A percentile compares a stretch with the other conserved stretches of the same genome.
Evolutionary conservation across 2,797 vertebrate genomes (phyloP).

Genomic region (Manis crassicaudata): DNA sequence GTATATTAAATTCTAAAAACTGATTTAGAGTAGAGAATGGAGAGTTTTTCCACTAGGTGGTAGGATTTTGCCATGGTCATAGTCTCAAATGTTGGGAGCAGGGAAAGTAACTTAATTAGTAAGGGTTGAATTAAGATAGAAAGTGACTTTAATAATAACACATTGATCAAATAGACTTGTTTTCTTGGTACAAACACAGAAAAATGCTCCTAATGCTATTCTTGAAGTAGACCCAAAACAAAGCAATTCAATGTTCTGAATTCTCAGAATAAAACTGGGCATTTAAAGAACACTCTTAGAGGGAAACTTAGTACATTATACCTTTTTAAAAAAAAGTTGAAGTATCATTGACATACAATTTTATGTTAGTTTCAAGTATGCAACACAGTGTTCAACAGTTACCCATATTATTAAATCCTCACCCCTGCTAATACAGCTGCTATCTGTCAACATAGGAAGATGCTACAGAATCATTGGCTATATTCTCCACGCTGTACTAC

Average conservation of each 20-base stretch:
- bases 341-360: no score
- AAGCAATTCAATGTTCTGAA: not conserved
- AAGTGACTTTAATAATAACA: slow-evolving; percentile 82
- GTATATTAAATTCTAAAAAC: not conserved
- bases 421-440: no score
- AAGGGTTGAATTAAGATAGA: slow-evolving; percentile 81
- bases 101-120: slow-evolving; percentile 78
- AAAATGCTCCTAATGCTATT: slow-evolving; percentile 82
- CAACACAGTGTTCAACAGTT: no score
- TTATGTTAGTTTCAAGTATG: no score
- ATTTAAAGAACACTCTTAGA: not conserved
- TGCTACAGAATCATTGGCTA: no score
- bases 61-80: slow-evolving; percentile 83
- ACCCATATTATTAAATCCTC: no score
- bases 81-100: slow-evolving; percentile 63
- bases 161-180: slow-evolving; percentile 80
- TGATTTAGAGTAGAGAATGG: slow-evolving; percentile 40
- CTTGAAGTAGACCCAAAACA: slow-evolving; percentile 74
- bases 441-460: no score
- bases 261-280: not conserved
- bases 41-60: slow-evolving; percentile 87
- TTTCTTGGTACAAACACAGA: slow-evolving; percentile 76
- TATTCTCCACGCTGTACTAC: no score
- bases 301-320: not conserved
- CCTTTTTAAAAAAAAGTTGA: no score